These are phyloP conservation scores for Pinna nobilis DNA, from an alignment of 1,140 invertebrate species.

Conservation along the genomic window DNA sequence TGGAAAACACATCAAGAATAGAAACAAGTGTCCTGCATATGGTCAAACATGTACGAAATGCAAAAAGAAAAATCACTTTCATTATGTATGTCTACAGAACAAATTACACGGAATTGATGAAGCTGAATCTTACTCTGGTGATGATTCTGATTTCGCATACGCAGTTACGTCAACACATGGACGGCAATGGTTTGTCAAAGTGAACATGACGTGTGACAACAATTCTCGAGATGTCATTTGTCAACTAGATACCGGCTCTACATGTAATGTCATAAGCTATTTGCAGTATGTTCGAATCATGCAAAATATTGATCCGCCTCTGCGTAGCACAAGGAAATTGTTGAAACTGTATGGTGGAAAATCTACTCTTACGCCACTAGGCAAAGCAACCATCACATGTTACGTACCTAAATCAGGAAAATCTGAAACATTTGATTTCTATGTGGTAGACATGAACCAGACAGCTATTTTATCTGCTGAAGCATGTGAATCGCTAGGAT, in stretches of 20 bases:
- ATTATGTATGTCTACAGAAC: neutral
- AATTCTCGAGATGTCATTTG: neutral
- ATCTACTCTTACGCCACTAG: neutral
- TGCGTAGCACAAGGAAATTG: neutral
- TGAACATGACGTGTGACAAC: conserved; percentile 3
- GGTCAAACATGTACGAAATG: neutral
- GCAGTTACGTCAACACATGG: neutral
- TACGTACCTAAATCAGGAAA: neutral
- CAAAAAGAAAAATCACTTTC: conserved; percentile 6
- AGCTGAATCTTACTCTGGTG: neutral
- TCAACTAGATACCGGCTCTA: conserved; percentile 25
- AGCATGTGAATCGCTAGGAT: neutral
- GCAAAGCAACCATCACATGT: neutral
- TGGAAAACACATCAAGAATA: neutral
- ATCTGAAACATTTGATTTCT: neutral
- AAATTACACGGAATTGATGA: neutral
- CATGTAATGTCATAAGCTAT: conserved; percentile 23
- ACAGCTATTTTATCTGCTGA: conserved; percentile 14
- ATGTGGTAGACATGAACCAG: conserved; percentile 17
- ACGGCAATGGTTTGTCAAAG: conserved; percentile 11
- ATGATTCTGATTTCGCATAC: neutral
- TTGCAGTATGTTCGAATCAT: neutral
- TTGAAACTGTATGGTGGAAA: conserved; percentile 20
- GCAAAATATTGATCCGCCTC: neutral
- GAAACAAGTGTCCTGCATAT: conserved; percentile 15